Evolutionary conservation across 2,888 invertebrate genomes (phyloP).

Genomic region (Drosophila percnosoma): DNA sequence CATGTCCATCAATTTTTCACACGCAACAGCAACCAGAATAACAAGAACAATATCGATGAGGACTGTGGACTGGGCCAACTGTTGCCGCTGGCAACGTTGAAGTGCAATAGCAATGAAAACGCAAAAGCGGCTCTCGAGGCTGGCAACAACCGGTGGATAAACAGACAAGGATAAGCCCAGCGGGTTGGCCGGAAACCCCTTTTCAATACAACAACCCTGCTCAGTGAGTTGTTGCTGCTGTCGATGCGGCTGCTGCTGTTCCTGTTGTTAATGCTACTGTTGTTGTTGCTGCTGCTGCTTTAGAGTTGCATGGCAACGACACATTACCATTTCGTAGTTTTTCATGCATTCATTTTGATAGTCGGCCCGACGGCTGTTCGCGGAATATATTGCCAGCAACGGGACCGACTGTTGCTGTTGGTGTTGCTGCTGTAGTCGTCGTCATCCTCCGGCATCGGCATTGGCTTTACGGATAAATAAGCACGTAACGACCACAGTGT

Average conservation of each 20-base stretch:
- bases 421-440: background rate
- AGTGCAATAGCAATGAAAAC: conserved; percentile 52
- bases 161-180: conserved; percentile 57
- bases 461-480: conserved; percentile 69
- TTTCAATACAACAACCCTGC: conserved; percentile 50
- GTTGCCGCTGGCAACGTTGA: conserved; percentile 52
- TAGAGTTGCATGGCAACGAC: conserved; percentile 60
- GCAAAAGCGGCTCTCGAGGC: conserved; percentile 63
- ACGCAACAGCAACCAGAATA: conserved; percentile 31
- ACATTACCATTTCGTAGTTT: conserved; percentile 76
- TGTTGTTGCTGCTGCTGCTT: conserved; percentile 23
- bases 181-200: conserved; percentile 38
- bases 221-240: conserved; percentile 32
- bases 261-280: background rate
- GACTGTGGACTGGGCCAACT: conserved; percentile 19
- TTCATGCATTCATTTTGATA: conserved; percentile 76
- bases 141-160: conserved; percentile 54
- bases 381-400: conserved; percentile 56
- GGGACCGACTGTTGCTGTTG: conserved; percentile 1
- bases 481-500: conserved; percentile 40
- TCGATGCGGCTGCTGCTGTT: conserved; percentile 18
- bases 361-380: conserved; percentile 54
- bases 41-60: conserved; percentile 12
- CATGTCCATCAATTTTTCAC: conserved; percentile 69
- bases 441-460: conserved; percentile 22